Evolutionary conservation across 2,797 vertebrate species (phyloP), one percentile per base, ranked within the genome.

Genomic region (Enteromius mattozi): DNA sequence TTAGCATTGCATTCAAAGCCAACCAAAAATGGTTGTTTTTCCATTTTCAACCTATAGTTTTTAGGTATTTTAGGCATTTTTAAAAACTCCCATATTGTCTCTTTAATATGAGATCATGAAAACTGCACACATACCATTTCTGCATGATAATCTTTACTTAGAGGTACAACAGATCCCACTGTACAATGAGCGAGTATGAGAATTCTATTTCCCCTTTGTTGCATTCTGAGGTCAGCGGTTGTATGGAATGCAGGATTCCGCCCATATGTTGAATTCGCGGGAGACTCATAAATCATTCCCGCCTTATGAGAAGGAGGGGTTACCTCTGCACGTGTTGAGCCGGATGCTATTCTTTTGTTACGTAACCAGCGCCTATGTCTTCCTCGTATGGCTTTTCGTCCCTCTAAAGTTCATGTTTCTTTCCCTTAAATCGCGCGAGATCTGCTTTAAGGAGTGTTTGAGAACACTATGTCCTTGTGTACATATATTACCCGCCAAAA

Each of bases 281-380:
- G 59, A 78, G 30, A 79, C 51, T 37, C 65, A 49, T 72, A 79
- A 84, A 84, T 65, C 82, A 87, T 80, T 89, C 92, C 91, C 88
- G 91, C 91, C 90, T 90, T 84, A 54, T 2, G 33, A 3, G 17
- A 33, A 74, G 21, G 76, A 91, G 90, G 78, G 72, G 16, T 24
- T 37, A 14, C 19, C 2, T 35, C 59, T 5, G 89, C 93, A 94
- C 92, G 92, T 94, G 93, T 88, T 85, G 71, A 82, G 85, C 85
- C 85, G 86, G 89, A 84, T 89, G 84, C 37, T 49, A 54, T 24
- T 59, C 49, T 70, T 79, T 78, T 63, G 83, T 84, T 79, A 63
- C 84, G 90, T 92, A 93, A 88, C 75, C n/a, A 45, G 7, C 49
- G 84, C 69, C 33, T 54, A n/a, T 78, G 19, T 42, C 70, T 70